Conservation (phyloP, 2,888 invertebrate species). For the Stenodema calcarata region DNA sequence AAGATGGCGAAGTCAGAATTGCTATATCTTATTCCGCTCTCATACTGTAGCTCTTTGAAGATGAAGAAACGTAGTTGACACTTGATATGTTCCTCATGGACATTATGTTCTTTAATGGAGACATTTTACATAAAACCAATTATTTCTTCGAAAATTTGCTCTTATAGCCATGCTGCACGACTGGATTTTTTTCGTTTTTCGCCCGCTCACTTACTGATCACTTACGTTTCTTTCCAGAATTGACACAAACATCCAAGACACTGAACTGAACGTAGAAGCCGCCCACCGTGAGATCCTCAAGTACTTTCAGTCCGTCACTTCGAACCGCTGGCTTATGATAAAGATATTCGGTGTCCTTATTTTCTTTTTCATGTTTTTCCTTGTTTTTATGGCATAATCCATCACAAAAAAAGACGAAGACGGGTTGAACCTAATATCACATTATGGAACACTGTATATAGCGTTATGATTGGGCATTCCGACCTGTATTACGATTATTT, state of each 20-base stretch:
- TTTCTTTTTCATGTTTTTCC: slow-evolving; percentile 98
- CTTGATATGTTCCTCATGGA: too few relatives aligned
- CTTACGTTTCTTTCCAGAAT: slow-evolving; percentile 69
- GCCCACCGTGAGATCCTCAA: slow-evolving; percentile 96
- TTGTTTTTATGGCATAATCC: slow-evolving; percentile 88
- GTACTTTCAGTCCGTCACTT: slow-evolving; percentile 96
- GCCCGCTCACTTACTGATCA: neutral
- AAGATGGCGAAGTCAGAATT: too few relatives aligned
- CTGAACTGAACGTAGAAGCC: slow-evolving; percentile 95
- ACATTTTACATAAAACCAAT: too few relatives aligned
- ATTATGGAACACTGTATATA: neutral
- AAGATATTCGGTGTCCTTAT: slow-evolving; percentile 98
- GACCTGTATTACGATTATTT: slow-evolving; percentile 2
- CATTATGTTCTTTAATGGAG: too few relatives aligned
- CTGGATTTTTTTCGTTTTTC: too few relatives aligned
- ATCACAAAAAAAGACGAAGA: neutral
- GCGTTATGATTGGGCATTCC: slow-evolving; percentile 32
- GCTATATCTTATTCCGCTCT: too few relatives aligned
- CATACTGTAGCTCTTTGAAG: too few relatives aligned
- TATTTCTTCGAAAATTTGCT: too few relatives aligned
- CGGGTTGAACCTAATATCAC: neutral
- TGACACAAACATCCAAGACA: slow-evolving; percentile 94
- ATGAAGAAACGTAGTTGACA: too few relatives aligned
- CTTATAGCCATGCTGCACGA: too few relatives aligned
- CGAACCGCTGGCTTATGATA: slow-evolving; percentile 98